These are phyloP conservation scores for Pangasius mekongensis DNA, from an alignment of 2,797 vertebrate species.

Conservation along the genomic window DNA sequence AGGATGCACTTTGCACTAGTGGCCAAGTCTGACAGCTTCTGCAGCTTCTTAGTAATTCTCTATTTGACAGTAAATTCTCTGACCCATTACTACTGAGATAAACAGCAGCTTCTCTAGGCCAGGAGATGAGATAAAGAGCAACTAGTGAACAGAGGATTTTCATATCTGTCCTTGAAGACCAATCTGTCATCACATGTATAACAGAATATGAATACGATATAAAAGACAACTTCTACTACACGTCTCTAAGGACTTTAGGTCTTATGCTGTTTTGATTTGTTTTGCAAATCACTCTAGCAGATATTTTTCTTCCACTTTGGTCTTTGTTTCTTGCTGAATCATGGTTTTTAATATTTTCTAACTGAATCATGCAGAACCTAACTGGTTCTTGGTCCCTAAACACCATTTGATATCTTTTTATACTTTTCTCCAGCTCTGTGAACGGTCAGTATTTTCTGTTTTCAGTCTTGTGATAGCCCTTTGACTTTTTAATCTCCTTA, in stretches of 20 bases:
- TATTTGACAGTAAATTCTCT: constrained; percentile 21
- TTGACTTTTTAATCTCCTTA: neutral
- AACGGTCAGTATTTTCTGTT: neutral
- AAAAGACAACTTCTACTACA: neutral
- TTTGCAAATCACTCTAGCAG: neutral
- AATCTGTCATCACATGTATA: neutral
- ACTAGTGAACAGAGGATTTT: constrained; percentile 10
- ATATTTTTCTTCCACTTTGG: neutral
- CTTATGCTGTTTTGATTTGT: neutral
- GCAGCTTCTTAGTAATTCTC: neutral
- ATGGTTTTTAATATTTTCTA: neutral
- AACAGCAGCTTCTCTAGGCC: constrained; percentile 3
- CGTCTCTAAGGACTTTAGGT: neutral
- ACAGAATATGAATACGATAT: neutral
- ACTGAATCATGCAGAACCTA: neutral
- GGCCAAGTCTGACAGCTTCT: constrained; percentile 35
- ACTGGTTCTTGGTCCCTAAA: neutral
- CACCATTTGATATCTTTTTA: neutral
- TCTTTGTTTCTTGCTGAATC: neutral
- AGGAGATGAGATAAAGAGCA: constrained; percentile 6
- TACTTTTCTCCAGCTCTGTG: neutral
- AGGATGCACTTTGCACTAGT: constrained; percentile 19
- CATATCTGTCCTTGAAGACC: neutral
- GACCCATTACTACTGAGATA: neutral
- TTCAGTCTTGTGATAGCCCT: neutral